Conservation (phyloP, 1,140 invertebrate species). For the Diorhabda sublineata region DNA sequence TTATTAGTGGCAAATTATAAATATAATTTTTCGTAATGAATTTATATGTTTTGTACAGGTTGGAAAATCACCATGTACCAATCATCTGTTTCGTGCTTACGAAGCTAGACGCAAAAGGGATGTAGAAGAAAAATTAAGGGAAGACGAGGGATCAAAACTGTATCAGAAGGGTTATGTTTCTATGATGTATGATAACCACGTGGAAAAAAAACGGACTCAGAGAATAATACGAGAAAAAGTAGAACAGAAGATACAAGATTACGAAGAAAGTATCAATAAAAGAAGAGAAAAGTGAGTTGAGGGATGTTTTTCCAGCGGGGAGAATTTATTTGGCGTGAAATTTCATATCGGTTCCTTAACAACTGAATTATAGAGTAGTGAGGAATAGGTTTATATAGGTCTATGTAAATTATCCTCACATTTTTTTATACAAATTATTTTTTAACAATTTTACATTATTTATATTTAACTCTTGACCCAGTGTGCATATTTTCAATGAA, state of each 20-base stretch:
- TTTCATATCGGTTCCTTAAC: too few species aligned
- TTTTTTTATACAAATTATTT: too few species aligned
- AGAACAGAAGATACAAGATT: slow-evolving; percentile 33
- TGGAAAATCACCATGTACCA: slow-evolving; percentile 18
- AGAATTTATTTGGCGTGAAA: too few species aligned
- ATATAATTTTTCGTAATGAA: too few species aligned
- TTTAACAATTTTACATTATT: too few species aligned
- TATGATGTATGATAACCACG: slow-evolving; percentile 33
- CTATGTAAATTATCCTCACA: too few species aligned
- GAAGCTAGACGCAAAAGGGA: neutral
- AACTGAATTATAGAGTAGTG: too few species aligned
- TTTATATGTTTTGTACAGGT: slow-evolving; percentile 6
- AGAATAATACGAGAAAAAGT: slow-evolving; percentile 29
- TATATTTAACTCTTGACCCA: too few species aligned
- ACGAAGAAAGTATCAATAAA: slow-evolving; percentile 37
- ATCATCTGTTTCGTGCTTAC: slow-evolving; percentile 11
- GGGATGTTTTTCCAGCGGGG: too few species aligned
- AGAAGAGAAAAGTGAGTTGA: slow-evolving; percentile 35
- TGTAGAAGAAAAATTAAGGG: neutral
- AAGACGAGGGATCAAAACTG: slow-evolving; percentile 10
- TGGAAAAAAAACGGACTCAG: slow-evolving; percentile 25
- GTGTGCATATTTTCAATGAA: too few species aligned
- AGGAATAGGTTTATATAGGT: too few species aligned
- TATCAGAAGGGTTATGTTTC: slow-evolving; percentile 13
- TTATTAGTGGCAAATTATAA: too few species aligned